A percentile compares a stretch with the other conserved stretches of the same genome.
Evolutionary conservation across 2,888 invertebrate genomes (phyloP).

Genomic region (Megaustenia siamemsis): DNA sequence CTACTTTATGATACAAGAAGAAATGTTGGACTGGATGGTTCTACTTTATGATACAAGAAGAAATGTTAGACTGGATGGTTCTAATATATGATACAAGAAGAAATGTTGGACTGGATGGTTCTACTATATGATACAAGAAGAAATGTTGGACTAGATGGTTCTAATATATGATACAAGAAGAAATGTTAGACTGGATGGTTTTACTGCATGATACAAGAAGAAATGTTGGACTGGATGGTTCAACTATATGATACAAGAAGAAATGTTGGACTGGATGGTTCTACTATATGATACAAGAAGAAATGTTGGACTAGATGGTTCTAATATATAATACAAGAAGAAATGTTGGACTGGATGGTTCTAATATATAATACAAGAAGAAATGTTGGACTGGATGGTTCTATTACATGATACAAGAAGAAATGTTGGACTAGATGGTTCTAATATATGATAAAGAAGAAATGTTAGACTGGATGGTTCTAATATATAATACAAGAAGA

Average conservation of each 20-base stretch:
- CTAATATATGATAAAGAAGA: too few relatives aligned
- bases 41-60: background rate
- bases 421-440: too few relatives aligned
- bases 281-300: background rate
- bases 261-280: background rate
- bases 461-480: too few relatives aligned
- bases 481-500: too few relatives aligned
- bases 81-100: background rate
- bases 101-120: background rate
- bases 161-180: background rate
- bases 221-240: background rate
- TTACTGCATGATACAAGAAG: background rate
- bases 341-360: too few relatives aligned
- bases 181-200: background rate
- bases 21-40: background rate
- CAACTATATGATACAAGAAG: background rate
- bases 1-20: background rate
- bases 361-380: too few relatives aligned
- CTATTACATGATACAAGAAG: too few relatives aligned
- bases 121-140: background rate
- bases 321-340: too few relatives aligned
- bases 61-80: background rate
- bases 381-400: too few relatives aligned
- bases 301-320: background rate
- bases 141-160: background rate